Conservation (phyloP, 2,797 vertebrate genomes). For the Salarias fasciatus region DNA sequence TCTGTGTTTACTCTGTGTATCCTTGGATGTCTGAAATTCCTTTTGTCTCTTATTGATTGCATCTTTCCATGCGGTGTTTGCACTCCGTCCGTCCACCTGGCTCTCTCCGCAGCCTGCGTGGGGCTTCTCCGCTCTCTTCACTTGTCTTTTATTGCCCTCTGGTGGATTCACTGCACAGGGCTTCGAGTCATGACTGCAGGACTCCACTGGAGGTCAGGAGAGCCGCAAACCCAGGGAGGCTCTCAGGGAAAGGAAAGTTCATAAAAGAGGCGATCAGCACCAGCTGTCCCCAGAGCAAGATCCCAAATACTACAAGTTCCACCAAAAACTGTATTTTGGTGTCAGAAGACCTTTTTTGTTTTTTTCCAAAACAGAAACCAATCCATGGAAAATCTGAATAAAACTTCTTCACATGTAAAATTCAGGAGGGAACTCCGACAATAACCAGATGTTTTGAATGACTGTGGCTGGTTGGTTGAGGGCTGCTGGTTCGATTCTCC, state of each 20-base stretch:
- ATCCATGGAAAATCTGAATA: too few species aligned
- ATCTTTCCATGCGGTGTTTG: not conserved
- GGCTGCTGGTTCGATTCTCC: too few species aligned
- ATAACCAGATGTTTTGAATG: too few species aligned
- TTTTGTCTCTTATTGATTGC: not conserved
- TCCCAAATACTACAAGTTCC: too few species aligned
- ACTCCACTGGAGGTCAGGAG: conserved; percentile 50
- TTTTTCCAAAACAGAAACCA: too few species aligned
- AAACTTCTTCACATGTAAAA: too few species aligned
- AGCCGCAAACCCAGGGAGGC: not conserved
- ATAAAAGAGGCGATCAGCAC: not conserved
- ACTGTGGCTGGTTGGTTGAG: too few species aligned
- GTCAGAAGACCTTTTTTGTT: too few species aligned
- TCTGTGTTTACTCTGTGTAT: not conserved
- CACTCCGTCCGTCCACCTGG: not conserved
- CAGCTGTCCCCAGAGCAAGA: too few species aligned
- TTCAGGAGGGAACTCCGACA: too few species aligned
- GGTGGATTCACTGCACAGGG: conserved; percentile 24
- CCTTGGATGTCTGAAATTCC: not conserved
- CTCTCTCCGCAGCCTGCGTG: not conserved
- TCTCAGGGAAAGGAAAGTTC: not conserved
- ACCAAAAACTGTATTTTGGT: too few species aligned
- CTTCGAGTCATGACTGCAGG: not conserved
- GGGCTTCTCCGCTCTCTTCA: not conserved
- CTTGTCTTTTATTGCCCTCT: conserved; percentile 63